Percentiles rank a stretch among this genome's conserved stretches.
Conservation (phyloP, 1,140 invertebrate genomes). For the Pseudomyrmex flavicornis region DNA sequence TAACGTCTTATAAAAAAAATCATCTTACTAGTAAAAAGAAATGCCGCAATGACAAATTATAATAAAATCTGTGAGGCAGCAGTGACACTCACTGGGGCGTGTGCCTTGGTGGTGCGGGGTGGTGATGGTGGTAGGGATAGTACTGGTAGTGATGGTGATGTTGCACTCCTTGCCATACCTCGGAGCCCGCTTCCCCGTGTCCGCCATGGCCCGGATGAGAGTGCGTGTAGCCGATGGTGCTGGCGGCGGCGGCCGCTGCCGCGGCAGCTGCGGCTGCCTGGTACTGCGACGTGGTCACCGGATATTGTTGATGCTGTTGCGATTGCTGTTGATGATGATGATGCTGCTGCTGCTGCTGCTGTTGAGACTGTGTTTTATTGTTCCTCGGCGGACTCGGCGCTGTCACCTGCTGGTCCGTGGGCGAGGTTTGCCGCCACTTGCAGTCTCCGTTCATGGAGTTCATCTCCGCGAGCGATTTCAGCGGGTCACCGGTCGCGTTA, state of each 20-base stretch:
- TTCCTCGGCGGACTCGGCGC: slow-evolving; percentile 79
- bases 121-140: slow-evolving; percentile 88
- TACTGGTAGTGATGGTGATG: slow-evolving; percentile 88
- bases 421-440: slow-evolving; percentile 85
- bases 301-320: slow-evolving; percentile 74
- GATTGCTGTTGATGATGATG: slow-evolving; percentile 73
- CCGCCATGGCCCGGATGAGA: slow-evolving; percentile 74
- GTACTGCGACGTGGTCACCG: slow-evolving; percentile 80
- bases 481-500: slow-evolving; percentile 83
- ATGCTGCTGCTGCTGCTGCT: slow-evolving; percentile 72
- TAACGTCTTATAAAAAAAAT: not conserved
- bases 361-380: slow-evolving; percentile 77
- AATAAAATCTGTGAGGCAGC: slow-evolving; percentile 77
- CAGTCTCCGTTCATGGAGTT: slow-evolving; percentile 85
- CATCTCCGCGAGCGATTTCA: slow-evolving; percentile 88
- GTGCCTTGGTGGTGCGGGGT: slow-evolving; percentile 86
- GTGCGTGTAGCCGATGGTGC: slow-evolving; percentile 73
- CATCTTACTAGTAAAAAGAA: slow-evolving; percentile 6
- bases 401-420: slow-evolving; percentile 73
- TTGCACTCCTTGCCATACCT: slow-evolving; percentile 88
- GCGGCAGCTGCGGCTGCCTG: slow-evolving; percentile 76
- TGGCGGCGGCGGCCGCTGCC: slow-evolving; percentile 69
- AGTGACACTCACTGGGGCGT: slow-evolving; percentile 88
- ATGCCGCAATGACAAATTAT: slow-evolving; percentile 59
- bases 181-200: slow-evolving; percentile 83